phyloP scores from a whole-genome alignment of 2,113 vertebrate species.

The Pogona vitticeps region DNA sequence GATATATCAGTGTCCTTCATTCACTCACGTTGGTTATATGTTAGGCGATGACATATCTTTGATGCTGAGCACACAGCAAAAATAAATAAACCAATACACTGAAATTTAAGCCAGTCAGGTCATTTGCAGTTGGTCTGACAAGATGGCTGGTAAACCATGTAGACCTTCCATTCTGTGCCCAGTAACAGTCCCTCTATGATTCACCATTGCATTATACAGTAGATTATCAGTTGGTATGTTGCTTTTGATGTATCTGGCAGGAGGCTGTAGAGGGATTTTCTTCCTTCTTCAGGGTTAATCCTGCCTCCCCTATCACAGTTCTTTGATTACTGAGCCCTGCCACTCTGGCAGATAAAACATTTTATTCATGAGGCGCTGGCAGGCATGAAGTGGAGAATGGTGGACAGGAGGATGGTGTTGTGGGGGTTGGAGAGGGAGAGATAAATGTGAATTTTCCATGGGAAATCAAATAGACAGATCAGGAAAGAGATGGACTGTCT shows the following conservation, averaged over 20 bases:
- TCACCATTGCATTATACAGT: slow-evolving; percentile 14
- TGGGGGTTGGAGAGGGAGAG: background rate
- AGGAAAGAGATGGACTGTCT: background rate
- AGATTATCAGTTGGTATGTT: slow-evolving; percentile 11
- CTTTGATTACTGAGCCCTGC: slow-evolving; percentile 80
- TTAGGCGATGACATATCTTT: background rate
- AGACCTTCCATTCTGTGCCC: background rate
- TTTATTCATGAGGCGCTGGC: slow-evolving; percentile 58
- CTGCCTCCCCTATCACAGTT: slow-evolving; percentile 61
- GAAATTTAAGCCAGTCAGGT: background rate
- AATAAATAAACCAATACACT: background rate
- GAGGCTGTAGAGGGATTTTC: slow-evolving; percentile 65
- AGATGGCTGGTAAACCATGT: background rate
- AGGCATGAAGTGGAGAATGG: background rate
- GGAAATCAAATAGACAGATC: slow-evolving; percentile 17
- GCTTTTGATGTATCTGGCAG: slow-evolving; percentile 63
- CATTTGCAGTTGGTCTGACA: background rate
- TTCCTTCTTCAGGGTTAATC: slow-evolving; percentile 71
- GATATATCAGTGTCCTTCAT: background rate
- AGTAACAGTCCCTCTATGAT: background rate
- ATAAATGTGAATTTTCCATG: slow-evolving; percentile 27
- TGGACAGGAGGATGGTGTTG: background rate
- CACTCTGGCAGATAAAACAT: slow-evolving; percentile 68
- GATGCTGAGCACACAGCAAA: background rate
- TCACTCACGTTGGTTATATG: background rate